Percentiles rank a stretch among this genome's conserved stretches.
Conservation (phyloP, 2,888 invertebrate species). For the Periphyllus acericola region DNA sequence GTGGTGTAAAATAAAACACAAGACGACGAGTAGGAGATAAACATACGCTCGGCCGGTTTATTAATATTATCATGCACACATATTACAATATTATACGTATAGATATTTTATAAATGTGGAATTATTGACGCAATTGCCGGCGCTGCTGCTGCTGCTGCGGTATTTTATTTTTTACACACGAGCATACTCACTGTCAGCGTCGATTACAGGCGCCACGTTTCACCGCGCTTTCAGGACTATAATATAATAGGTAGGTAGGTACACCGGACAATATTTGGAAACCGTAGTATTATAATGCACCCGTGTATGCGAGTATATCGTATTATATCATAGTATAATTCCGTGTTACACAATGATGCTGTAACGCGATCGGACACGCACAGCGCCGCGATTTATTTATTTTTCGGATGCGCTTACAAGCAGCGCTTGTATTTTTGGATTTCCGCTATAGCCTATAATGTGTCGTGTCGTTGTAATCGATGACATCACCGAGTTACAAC, state of each 20-base stretch:
- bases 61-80: constrained; percentile 17
- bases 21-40: not conserved
- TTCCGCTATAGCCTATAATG: too few species aligned
- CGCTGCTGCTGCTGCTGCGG: not conserved
- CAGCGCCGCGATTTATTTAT: not conserved
- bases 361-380: not conserved
- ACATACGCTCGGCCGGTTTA: constrained; percentile 27
- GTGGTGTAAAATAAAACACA: constrained; percentile 5
- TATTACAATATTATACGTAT: constrained; percentile 1
- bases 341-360: not conserved
- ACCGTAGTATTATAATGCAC: not conserved
- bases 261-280: constrained; percentile 25
- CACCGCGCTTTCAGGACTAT: constrained; percentile 21
- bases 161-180: not conserved
- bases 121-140: constrained; percentile 25
- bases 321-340: not conserved
- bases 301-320: not conserved
- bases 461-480: too few species aligned
- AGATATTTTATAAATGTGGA: constrained; percentile 28
- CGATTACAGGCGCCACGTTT: constrained; percentile 57
- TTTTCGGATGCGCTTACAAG: not conserved
- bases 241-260: not conserved
- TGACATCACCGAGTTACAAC: too few species aligned
- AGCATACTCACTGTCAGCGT: constrained; percentile 53
- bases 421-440: not conserved